Conservation (phyloP, 37 sponge, comb jelly and placozoan species). For the Agelas oroides region DNA sequence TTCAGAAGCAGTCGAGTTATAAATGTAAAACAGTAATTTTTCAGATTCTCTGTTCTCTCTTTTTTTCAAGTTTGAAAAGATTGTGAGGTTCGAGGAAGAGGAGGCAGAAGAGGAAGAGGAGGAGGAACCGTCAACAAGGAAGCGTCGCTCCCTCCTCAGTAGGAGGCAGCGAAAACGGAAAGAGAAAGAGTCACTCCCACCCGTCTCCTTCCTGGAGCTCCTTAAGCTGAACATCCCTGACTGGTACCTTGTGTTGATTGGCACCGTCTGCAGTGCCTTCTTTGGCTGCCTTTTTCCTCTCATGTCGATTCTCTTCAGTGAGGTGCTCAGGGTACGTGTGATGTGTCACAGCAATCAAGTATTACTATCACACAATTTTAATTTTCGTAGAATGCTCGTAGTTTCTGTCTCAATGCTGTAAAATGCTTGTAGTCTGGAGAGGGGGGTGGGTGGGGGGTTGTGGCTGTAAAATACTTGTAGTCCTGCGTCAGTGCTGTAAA, state of each 20-base stretch:
- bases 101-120: neutral
- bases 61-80: neutral
- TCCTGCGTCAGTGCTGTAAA: too few relatives aligned
- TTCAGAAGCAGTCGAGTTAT: too few relatives aligned
- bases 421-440: too few relatives aligned
- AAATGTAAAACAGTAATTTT: too few relatives aligned
- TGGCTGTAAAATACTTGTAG: too few relatives aligned
- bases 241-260: constrained; percentile 73
- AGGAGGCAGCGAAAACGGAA: neutral
- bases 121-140: neutral
- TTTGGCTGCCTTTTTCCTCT: constrained; percentile 72
- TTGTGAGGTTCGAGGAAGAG: neutral
- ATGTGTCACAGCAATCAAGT: too few relatives aligned
- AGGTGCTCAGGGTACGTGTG: constrained; percentile 55
- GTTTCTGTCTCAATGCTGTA: too few relatives aligned
- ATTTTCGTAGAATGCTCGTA: too few relatives aligned
- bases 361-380: too few relatives aligned
- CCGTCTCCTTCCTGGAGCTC: constrained; percentile 48
- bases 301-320: constrained; percentile 75
- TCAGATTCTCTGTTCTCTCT: too few relatives aligned
- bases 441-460: too few relatives aligned
- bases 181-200: neutral
- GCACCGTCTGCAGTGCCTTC: constrained; percentile 52
- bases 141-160: too few relatives aligned
- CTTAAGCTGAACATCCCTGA: constrained; percentile 79